Conservation (phyloP, 2,797 vertebrate genomes). For the Denticeps clupeoides region DNA sequence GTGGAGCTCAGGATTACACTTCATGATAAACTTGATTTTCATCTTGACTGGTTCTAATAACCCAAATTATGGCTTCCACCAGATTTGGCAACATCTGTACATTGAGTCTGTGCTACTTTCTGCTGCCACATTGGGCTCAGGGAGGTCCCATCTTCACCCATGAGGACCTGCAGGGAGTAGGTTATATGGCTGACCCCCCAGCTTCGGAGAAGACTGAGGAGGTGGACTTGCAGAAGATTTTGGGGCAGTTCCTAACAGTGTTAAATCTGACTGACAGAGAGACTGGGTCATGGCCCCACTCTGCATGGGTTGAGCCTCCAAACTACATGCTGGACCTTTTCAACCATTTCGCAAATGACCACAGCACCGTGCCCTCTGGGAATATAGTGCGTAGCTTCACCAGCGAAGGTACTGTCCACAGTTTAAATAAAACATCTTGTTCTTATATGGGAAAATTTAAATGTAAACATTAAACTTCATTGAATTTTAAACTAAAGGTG, state of each 20-base stretch:
- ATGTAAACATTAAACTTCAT: too few relatives aligned
- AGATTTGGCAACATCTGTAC: slow-evolving; percentile 27
- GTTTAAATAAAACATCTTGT: too few relatives aligned
- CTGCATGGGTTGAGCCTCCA: slow-evolving; percentile 64
- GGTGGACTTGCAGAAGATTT: slow-evolving; percentile 66
- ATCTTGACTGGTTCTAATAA: too few relatives aligned
- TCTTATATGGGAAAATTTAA: too few relatives aligned
- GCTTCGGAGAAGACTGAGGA: slow-evolving; percentile 60
- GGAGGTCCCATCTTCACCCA: slow-evolving; percentile 65
- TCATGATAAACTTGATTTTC: too few relatives aligned
- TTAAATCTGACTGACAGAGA: slow-evolving; percentile 75
- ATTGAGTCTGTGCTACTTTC: slow-evolving; percentile 37
- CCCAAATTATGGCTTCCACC: slow-evolving; percentile 31
- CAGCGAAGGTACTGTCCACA: slow-evolving; percentile 73
- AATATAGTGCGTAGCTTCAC: slow-evolving; percentile 87
- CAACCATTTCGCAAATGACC: slow-evolving; percentile 73
- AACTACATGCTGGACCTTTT: slow-evolving; percentile 95
- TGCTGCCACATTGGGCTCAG: slow-evolving; percentile 31
- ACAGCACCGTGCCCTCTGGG: slow-evolving; percentile 68
- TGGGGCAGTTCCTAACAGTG: slow-evolving; percentile 75
- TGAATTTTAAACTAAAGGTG: too few relatives aligned
- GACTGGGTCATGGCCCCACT: slow-evolving; percentile 42
- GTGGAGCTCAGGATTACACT: slow-evolving; percentile 27
- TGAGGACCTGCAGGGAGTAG: slow-evolving; percentile 54
- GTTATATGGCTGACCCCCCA: slow-evolving; percentile 57